Evolutionary conservation across 2,113 vertebrate genomes (phyloP).

Genomic region (Prolemur simus): DNA sequence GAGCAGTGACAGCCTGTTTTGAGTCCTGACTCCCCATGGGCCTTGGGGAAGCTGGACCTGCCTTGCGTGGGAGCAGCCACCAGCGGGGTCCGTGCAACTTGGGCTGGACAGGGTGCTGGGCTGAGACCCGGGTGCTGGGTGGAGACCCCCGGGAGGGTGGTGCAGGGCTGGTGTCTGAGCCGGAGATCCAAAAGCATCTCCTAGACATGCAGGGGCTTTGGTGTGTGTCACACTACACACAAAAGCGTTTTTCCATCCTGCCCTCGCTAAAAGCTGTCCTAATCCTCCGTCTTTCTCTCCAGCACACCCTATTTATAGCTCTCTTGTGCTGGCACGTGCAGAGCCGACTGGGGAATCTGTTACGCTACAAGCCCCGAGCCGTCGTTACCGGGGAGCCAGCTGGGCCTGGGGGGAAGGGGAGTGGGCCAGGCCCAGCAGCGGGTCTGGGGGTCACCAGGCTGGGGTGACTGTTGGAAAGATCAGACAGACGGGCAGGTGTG

Average conservation of each 20-base stretch:
- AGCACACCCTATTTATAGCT: conserved; percentile 58
- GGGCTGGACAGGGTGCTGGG: background rate
- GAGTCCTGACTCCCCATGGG: background rate
- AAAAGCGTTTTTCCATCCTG: background rate
- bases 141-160: accelerated
- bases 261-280: conserved; percentile 25
- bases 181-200: background rate
- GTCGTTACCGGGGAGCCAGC: background rate
- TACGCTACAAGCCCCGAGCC: background rate
- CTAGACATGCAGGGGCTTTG: background rate
- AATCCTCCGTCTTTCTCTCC: conserved; percentile 54
- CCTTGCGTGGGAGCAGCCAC: background rate
- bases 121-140: background rate
- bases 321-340: conserved; percentile 40
- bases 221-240: background rate
- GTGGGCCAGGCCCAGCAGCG: background rate
- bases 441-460: background rate
- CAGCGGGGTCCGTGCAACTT: background rate
- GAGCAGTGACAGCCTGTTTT: background rate
- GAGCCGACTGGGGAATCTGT: conserved; percentile 19
- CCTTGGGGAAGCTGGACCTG: background rate
- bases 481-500: background rate
- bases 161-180: background rate
- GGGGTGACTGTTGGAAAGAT: background rate
- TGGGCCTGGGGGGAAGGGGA: background rate